phyloP scores from a whole-genome alignment of 2,888 invertebrate genomes.

The Pycnomerus fuliginosus region DNA sequence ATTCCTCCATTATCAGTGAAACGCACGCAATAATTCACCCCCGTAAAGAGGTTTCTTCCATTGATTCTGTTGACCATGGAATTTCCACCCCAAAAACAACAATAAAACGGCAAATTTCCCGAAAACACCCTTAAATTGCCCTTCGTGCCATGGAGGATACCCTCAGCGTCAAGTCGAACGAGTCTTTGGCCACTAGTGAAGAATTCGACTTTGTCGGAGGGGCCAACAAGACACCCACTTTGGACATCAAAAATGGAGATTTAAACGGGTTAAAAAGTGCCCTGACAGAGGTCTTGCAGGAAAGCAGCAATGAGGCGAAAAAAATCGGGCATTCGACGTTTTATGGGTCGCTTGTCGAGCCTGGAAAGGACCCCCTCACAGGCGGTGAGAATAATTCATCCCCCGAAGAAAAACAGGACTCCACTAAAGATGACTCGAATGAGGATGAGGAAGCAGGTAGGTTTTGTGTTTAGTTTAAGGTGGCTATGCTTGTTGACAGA shows the following conservation, averaged over 20 bases:
- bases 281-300: slow-evolving; percentile 59
- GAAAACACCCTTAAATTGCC: neutral
- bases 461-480: slow-evolving; percentile 49
- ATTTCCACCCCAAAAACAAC: no score
- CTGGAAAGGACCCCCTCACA: slow-evolving; percentile 44
- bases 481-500: neutral
- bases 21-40: no score
- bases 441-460: slow-evolving; percentile 63
- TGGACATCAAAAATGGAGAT: slow-evolving; percentile 64
- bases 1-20: no score
- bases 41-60: no score
- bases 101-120: no score
- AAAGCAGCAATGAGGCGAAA: slow-evolving; percentile 44
- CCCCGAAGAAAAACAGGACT: slow-evolving; percentile 70
- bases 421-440: slow-evolving; percentile 76
- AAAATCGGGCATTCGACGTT: slow-evolving; percentile 57
- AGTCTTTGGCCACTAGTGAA: slow-evolving; percentile 69
- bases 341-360: slow-evolving; percentile 50
- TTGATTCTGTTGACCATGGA: no score
- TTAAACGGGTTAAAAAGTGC: slow-evolving; percentile 63
- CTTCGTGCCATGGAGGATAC: slow-evolving; percentile 61
- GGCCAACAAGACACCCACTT: slow-evolving; percentile 56
- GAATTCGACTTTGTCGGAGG: slow-evolving; percentile 68
- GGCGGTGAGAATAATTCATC: slow-evolving; percentile 45
- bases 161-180: slow-evolving; percentile 67